Evolutionary conservation across 35 echinoderm and acorn worm species (phyloP).

Genomic region (Patiria miniata): DNA sequence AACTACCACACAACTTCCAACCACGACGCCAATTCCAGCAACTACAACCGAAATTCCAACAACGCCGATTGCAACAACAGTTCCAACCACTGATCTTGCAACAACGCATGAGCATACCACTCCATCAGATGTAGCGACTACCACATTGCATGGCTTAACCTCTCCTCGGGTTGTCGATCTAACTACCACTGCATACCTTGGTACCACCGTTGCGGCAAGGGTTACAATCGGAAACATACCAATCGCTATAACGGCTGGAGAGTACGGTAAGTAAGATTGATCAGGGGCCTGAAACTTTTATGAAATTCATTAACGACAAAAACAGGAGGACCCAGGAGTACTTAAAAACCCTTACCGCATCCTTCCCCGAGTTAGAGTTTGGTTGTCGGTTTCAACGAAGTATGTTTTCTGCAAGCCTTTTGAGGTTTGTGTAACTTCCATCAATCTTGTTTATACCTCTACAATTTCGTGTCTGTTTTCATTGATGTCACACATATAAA

Average conservation of each 20-base stretch:
- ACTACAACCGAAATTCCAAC: neutral
- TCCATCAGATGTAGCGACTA: neutral
- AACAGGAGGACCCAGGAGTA: too few species aligned
- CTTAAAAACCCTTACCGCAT: too few species aligned
- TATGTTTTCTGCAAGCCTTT: too few species aligned
- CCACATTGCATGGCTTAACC: conserved; percentile 6
- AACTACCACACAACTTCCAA: neutral
- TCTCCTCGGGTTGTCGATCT: neutral
- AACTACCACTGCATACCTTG: neutral
- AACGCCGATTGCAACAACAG: neutral
- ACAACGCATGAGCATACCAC: conserved; percentile 11
- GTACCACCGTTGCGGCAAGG: neutral
- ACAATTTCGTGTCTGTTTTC: too few species aligned
- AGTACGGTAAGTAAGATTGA: neutral
- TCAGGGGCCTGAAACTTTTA: neutral
- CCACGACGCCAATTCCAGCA: neutral
- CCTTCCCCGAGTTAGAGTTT: too few species aligned
- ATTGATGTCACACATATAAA: too few species aligned
- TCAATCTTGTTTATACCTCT: too few species aligned
- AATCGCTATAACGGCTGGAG: neutral
- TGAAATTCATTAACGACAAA: too few species aligned
- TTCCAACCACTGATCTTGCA: neutral
- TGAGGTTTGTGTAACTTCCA: too few species aligned
- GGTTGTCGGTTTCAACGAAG: too few species aligned
- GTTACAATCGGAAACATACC: conserved; percentile 5